Percentiles rank a stretch among this genome's conserved stretches.
Conservation (phyloP, 1,140 invertebrate genomes). For the Formica exsecta region DNA sequence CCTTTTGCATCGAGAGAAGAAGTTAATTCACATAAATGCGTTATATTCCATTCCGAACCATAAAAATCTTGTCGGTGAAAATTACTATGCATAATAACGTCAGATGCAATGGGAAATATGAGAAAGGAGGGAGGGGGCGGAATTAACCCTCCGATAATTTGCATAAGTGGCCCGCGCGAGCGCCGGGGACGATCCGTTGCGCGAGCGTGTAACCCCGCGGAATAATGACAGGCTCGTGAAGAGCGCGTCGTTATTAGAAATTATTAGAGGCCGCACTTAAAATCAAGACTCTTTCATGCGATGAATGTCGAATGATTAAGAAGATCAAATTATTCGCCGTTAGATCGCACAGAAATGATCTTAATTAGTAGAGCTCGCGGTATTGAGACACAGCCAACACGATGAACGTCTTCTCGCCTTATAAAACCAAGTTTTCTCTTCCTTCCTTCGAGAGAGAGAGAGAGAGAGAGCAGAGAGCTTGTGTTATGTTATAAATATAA, state of each 20-base stretch:
- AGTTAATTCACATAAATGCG: slow-evolving; percentile 33
- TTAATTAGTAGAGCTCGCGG: slow-evolving; percentile 81
- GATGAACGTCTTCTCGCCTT: slow-evolving; percentile 66
- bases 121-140: slow-evolving; percentile 68
- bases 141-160: slow-evolving; percentile 82
- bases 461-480: too few relatives aligned
- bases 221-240: slow-evolving; percentile 82
- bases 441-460: not conserved
- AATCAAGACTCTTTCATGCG: slow-evolving; percentile 86
- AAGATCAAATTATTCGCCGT: slow-evolving; percentile 82
- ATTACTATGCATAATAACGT: slow-evolving; percentile 54
- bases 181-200: slow-evolving; percentile 71
- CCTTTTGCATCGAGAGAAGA: slow-evolving; percentile 19
- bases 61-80: slow-evolving; percentile 53
- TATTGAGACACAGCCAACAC: slow-evolving; percentile 56
- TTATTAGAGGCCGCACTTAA: slow-evolving; percentile 85
- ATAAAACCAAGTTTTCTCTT: slow-evolving; percentile 59
- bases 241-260: slow-evolving; percentile 84
- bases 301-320: slow-evolving; percentile 86
- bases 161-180: slow-evolving; percentile 81
- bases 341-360: slow-evolving; percentile 79
- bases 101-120: slow-evolving; percentile 24
- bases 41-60: slow-evolving; percentile 46
- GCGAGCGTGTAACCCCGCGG: slow-evolving; percentile 68
- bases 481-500: slow-evolving; percentile 17